Conservation (phyloP, 2,113 vertebrate species). For the Oxyruncus cristatus region DNA sequence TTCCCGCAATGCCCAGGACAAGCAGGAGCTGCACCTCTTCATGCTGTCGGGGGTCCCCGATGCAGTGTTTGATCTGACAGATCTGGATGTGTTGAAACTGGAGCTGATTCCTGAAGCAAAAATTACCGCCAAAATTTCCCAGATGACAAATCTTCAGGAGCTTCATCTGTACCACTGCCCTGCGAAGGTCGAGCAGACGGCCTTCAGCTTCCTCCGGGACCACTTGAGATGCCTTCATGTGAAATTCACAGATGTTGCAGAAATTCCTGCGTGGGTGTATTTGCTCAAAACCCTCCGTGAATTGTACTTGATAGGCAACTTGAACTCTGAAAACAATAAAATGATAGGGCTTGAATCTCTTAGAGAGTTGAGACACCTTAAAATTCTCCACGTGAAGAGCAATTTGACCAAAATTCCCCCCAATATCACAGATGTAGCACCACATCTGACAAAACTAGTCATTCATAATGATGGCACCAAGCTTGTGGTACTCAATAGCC, state of each 20-base stretch:
- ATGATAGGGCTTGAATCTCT: conserved; percentile 98
- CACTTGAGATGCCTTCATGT: conserved; percentile 97
- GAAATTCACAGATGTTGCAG: conserved; percentile 97
- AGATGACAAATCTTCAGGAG: conserved; percentile 95
- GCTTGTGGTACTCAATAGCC: conserved; percentile 93
- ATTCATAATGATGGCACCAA: conserved; percentile 98
- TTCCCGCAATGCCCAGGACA: conserved; percentile 90
- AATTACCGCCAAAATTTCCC: conserved; percentile 95
- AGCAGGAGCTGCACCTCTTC: conserved; percentile 91
- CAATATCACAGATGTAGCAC: conserved; percentile 95
- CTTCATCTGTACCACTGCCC: conserved; percentile 97
- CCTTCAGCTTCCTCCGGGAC: conserved; percentile 96
- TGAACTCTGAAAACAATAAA: conserved; percentile 99
- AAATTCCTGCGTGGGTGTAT: conserved; percentile 97
- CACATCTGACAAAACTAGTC: conserved; percentile 91
- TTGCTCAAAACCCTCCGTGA: conserved; percentile 92
- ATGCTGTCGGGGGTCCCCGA: conserved; percentile 95
- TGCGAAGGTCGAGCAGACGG: conserved; percentile 95
- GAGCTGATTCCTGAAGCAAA: conserved; percentile 96
- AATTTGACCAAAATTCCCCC: conserved; percentile 98
- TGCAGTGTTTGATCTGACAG: conserved; percentile 93
- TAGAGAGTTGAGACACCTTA: conserved; percentile 91
- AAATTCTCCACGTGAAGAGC: conserved; percentile 94
- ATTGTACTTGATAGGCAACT: conserved; percentile 91
- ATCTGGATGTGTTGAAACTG: conserved; percentile 92